Conservation (phyloP, 2,113 vertebrate species). For the Callocephalon fimbriatum region DNA sequence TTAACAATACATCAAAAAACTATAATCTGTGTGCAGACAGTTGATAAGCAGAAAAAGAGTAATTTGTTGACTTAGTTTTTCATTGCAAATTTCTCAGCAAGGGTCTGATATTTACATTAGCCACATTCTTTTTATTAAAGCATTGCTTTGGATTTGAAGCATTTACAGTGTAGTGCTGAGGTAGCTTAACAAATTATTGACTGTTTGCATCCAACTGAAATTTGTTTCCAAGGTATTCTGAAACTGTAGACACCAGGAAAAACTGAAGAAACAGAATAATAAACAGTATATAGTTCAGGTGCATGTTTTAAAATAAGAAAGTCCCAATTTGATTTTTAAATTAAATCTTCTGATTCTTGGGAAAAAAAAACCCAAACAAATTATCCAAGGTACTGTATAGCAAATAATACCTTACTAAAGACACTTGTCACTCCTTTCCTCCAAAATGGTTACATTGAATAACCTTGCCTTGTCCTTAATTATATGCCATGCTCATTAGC, state of each 20-base stretch:
- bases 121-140: neutral
- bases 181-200: neutral
- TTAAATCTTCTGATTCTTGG: neutral
- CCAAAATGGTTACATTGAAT: neutral
- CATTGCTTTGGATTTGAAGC: neutral
- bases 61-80: neutral
- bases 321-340: neutral
- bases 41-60: neutral
- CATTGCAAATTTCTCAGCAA: neutral
- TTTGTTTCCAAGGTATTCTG: neutral
- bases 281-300: neutral
- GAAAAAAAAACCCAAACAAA: neutral
- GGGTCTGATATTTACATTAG: neutral
- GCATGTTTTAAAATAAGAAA: neutral
- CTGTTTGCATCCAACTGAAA: neutral
- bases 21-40: neutral
- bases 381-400: neutral
- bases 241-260: neutral
- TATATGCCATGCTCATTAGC: neutral
- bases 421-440: neutral
- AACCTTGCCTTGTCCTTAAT: neutral
- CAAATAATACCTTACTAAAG: neutral
- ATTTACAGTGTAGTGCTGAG: neutral
- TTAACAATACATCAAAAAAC: neutral
- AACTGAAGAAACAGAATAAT: neutral